A percentile compares a stretch with the other conserved stretches of the same genome.
Evolutionary conservation across 2,888 invertebrate species (phyloP).

Genomic region (Ormia ochracea): DNA sequence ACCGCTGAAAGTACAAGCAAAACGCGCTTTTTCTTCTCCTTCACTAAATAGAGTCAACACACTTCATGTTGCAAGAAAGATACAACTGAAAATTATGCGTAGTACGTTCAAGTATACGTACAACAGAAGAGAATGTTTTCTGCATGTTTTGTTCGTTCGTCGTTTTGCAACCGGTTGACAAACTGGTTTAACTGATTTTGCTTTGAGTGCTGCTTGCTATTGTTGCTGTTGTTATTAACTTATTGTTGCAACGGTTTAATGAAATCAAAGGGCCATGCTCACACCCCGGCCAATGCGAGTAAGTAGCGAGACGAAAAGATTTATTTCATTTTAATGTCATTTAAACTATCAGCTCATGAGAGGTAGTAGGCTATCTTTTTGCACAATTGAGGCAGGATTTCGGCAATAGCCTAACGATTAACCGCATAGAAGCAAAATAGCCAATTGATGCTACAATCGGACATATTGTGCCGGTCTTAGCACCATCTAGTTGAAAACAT

Average conservation of each 20-base stretch:
- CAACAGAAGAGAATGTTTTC: conserved; percentile 36
- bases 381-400: no score
- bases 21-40: conserved; percentile 38
- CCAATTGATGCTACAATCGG: no score
- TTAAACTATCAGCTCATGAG: no score
- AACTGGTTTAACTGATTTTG: conserved; percentile 62
- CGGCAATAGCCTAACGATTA: no score
- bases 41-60: conserved; percentile 37
- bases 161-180: conserved; percentile 54
- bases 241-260: conserved; percentile 37
- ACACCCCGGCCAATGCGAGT: conserved; percentile 2
- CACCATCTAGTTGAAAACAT: no score
- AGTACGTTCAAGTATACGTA: conserved; percentile 40
- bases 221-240: conserved; percentile 46
- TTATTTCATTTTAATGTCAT: no score
- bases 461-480: no score
- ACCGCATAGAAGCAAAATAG: no score
- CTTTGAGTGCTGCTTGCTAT: conserved; percentile 24
- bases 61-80: conserved; percentile 29
- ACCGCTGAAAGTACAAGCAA: conserved; percentile 52
- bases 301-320: background rate
- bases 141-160: conserved; percentile 21
- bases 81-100: conserved; percentile 53
- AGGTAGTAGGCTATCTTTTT: no score
- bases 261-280: conserved; percentile 22